Evolutionary conservation across 1,140 invertebrate species (phyloP).

Genomic region (Mercenaria mercenaria): DNA sequence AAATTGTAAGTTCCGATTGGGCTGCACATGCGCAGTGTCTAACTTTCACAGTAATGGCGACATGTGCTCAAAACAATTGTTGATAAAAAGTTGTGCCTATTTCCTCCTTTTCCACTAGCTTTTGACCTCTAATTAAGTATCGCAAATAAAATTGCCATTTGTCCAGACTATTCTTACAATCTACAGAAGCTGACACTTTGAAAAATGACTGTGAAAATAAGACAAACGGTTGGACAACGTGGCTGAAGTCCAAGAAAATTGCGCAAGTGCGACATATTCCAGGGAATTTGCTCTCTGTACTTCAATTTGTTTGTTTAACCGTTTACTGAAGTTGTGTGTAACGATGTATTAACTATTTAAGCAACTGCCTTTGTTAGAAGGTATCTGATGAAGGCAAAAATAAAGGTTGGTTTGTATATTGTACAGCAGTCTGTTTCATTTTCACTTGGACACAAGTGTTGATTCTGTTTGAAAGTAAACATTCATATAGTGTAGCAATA

Average conservation of each 20-base stretch:
- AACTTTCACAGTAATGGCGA: constrained; percentile 63
- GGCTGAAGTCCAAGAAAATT: constrained; percentile 30
- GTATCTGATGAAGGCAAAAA: neutral
- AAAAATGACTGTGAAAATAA: neutral
- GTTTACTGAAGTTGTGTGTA: neutral
- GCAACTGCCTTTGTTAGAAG: neutral
- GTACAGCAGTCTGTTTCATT: too few relatives aligned
- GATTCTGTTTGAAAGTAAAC: neutral
- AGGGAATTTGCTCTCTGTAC: neutral
- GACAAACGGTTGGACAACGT: constrained; percentile 4
- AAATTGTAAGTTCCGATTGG: neutral
- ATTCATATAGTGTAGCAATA: neutral
- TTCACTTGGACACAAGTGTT: too few relatives aligned
- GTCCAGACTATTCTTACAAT: neutral
- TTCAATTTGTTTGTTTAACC: neutral
- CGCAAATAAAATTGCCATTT: constrained; percentile 17
- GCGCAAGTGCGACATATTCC: constrained; percentile 25
- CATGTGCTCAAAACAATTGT: constrained; percentile 64
- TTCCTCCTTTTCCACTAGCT: neutral
- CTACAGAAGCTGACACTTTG: neutral
- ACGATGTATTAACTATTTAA: neutral
- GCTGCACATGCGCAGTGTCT: constrained; percentile 49
- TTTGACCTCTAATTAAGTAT: constrained; percentile 6
- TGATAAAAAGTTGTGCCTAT: constrained; percentile 56
- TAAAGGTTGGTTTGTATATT: too few relatives aligned